phyloP scores from a whole-genome alignment of 1,140 invertebrate species.

The Hyphantria cunea region DNA sequence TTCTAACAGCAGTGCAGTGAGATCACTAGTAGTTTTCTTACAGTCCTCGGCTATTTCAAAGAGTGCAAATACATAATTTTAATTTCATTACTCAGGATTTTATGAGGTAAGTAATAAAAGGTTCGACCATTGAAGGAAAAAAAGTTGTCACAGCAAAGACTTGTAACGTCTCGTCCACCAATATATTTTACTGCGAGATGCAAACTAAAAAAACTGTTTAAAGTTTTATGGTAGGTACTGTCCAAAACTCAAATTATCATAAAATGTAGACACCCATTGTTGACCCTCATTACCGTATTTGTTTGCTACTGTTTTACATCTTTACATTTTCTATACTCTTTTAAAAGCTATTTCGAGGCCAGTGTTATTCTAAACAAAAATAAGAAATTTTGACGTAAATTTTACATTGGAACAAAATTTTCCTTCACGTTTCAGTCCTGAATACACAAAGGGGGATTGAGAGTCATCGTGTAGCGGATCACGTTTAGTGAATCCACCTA shows the following conservation, averaged over 20 bases:
- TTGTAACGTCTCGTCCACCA: too few relatives aligned
- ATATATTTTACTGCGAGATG: too few relatives aligned
- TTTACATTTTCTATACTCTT: not conserved
- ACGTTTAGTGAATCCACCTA: conserved; percentile 24
- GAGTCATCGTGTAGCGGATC: conserved; percentile 23
- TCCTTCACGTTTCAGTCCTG: conserved; percentile 25
- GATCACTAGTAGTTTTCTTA: not conserved
- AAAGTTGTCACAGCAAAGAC: too few relatives aligned
- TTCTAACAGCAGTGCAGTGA: conserved; percentile 28
- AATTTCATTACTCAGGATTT: not conserved
- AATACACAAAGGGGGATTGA: conserved; percentile 35
- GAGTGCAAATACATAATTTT: conserved; percentile 9
- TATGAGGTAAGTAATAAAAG: too few relatives aligned
- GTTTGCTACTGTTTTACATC: too few relatives aligned
- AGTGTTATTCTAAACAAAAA: conserved; percentile 6
- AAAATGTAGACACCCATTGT: too few relatives aligned
- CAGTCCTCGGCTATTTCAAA: conserved; percentile 18
- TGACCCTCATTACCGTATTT: too few relatives aligned
- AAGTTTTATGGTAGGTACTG: too few relatives aligned
- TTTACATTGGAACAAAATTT: conserved; percentile 26
- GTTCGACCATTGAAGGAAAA: too few relatives aligned
- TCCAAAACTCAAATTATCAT: too few relatives aligned
- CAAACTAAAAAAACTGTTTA: too few relatives aligned
- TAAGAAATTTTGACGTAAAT: conserved; percentile 21
- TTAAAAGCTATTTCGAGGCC: not conserved